A percentile compares a stretch with the other conserved stretches of the same genome.
These are phyloP conservation scores for Sphaerophoria taeniata DNA, from an alignment of 2,888 invertebrate genomes.

Conservation along the genomic window DNA sequence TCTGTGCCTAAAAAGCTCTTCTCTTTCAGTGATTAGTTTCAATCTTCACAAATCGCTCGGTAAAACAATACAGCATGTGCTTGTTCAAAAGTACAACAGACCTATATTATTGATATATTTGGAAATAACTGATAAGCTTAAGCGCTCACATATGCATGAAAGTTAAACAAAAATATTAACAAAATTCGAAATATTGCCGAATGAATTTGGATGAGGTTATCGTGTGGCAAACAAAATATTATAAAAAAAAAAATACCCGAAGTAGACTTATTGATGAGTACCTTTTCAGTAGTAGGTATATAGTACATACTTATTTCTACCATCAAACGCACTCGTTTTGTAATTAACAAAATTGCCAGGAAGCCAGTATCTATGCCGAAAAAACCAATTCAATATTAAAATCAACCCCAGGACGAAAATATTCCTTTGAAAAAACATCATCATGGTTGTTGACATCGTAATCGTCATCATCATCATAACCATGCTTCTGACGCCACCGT, in stretches of 20 bases:
- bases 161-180: constrained; percentile 15
- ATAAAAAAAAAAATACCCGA: constrained; percentile 11
- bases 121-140: constrained; percentile 55
- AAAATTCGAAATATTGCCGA: constrained; percentile 64
- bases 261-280: constrained; percentile 13
- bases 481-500: background rate
- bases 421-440: constrained; percentile 51
- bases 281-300: constrained; percentile 6
- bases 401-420: constrained; percentile 67
- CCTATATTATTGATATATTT: constrained; percentile 63
- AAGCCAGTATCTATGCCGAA: constrained; percentile 70
- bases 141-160: background rate
- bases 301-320: constrained; percentile 22
- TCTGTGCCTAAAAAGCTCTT: too few relatives aligned
- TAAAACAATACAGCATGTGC: background rate
- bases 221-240: background rate
- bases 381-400: constrained; percentile 72
- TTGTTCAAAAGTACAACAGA: constrained; percentile 13
- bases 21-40: background rate
- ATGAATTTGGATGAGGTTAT: constrained; percentile 31
- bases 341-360: constrained; percentile 83
- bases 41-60: background rate
- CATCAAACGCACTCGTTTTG: constrained; percentile 79
- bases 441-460: constrained; percentile 59
- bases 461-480: constrained; percentile 54